Conservation (phyloP, 2,797 vertebrate genomes). For the Meda fulgida region DNA sequence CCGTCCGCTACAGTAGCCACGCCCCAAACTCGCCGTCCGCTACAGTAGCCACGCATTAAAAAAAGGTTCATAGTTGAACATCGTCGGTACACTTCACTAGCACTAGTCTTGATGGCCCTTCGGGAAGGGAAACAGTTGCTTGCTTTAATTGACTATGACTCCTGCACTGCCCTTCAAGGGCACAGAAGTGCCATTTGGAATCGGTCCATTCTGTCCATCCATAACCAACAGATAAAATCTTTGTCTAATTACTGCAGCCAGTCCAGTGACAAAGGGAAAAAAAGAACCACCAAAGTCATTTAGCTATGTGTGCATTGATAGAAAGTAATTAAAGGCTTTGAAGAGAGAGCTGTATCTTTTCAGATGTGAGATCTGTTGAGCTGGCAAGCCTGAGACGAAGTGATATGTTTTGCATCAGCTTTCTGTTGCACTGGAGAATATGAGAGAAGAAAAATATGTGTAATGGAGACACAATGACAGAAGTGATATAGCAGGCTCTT, state of each 20-base stretch:
- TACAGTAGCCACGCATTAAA: neutral
- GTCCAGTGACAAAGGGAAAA: constrained; percentile 32
- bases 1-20: neutral
- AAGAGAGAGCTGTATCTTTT: constrained; percentile 31
- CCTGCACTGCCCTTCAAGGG: neutral
- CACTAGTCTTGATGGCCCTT: too few relatives aligned
- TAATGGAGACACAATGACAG: constrained; percentile 40
- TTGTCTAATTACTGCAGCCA: constrained; percentile 49
- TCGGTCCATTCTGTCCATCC: constrained; percentile 26
- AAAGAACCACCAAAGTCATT: constrained; percentile 42
- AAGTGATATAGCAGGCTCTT: constrained; percentile 12
- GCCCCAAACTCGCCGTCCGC: fast-evolving
- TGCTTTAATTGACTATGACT: neutral
- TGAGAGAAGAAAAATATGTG: constrained; percentile 26
- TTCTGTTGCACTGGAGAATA: constrained; percentile 46
- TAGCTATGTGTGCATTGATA: constrained; percentile 31
- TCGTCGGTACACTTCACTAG: neutral
- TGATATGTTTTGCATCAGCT: constrained; percentile 39
- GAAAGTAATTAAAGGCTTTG: constrained; percentile 53
- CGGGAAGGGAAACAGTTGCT: neutral
- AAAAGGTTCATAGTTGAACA: too few relatives aligned
- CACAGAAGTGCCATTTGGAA: constrained; percentile 6
- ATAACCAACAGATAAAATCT: constrained; percentile 48
- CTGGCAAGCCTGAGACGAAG: constrained; percentile 46
- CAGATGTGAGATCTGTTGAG: constrained; percentile 20